phyloP scores from a whole-genome alignment of 2,888 invertebrate species.

The Criorhina ranunculi region DNA sequence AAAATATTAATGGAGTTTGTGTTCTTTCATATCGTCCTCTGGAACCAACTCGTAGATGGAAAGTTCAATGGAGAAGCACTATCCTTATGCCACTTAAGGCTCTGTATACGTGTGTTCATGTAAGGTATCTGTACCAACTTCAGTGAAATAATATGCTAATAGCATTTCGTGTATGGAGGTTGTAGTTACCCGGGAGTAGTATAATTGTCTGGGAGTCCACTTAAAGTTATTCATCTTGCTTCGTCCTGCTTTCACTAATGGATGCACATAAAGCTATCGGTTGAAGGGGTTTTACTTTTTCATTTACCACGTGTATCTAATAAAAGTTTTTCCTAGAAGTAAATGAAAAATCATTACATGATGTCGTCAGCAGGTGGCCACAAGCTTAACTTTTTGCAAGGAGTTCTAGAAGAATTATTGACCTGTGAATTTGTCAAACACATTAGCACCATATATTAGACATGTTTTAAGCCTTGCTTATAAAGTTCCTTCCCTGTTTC shows the following conservation, averaged over 20 bases:
- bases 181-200: constrained; percentile 21
- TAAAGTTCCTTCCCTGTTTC: too few relatives aligned
- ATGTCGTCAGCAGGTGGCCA: neutral
- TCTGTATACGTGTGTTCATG: constrained; percentile 3
- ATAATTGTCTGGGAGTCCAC: constrained; percentile 71
- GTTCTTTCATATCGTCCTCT: constrained; percentile 46
- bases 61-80: constrained; percentile 44
- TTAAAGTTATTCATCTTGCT: constrained; percentile 60
- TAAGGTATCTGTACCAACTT: constrained; percentile 6
- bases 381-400: neutral
- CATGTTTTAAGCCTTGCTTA: too few relatives aligned
- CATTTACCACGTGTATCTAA: neutral
- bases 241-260: constrained; percentile 31
- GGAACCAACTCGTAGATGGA: constrained; percentile 6
- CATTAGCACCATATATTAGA: too few relatives aligned
- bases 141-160: constrained; percentile 51
- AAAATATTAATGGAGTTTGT: constrained; percentile 71
- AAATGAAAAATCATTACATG: neutral
- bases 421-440: too few relatives aligned
- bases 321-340: neutral
- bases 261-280: constrained; percentile 13
- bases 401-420: too few relatives aligned
- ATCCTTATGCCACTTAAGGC: constrained; percentile 59
- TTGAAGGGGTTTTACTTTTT: neutral
- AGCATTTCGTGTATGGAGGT: constrained; percentile 33